Conservation (phyloP, 2,888 invertebrate genomes). For the Acronicta alni region DNA sequence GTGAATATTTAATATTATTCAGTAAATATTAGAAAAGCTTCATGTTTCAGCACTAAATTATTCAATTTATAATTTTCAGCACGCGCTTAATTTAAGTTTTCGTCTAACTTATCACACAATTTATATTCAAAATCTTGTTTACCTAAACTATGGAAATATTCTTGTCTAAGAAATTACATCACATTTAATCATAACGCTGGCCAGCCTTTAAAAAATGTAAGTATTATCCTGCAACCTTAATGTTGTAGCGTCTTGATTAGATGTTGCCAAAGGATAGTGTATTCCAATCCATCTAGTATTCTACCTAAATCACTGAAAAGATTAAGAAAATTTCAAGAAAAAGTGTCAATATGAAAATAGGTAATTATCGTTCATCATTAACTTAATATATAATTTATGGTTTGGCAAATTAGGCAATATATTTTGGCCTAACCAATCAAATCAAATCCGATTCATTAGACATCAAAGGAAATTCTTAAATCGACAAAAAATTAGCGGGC, state of each 20-base stretch:
- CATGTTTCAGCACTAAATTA: not conserved
- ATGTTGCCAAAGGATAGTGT: too few relatives aligned
- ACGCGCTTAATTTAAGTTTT: not conserved
- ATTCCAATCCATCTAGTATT: too few relatives aligned
- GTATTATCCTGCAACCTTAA: too few relatives aligned
- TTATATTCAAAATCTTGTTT: constrained; percentile 1
- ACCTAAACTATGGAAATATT: not conserved
- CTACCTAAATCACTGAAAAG: too few relatives aligned
- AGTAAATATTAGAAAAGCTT: not conserved
- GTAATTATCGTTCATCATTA: too few relatives aligned
- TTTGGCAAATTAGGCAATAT: not conserved
- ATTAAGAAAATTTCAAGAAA: too few relatives aligned
- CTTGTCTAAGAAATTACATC: not conserved
- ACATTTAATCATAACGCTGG: too few relatives aligned
- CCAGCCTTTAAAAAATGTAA: too few relatives aligned
- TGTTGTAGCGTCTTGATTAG: too few relatives aligned
- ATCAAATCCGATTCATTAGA: constrained; percentile 5
- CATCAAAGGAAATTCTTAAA: constrained; percentile 21
- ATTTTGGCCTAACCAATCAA: constrained; percentile 1
- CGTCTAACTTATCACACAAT: constrained; percentile 2
- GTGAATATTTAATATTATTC: constrained; percentile 21
- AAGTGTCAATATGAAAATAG: too few relatives aligned
- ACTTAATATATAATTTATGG: not conserved
- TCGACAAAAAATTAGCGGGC: constrained; percentile 16
- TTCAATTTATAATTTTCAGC: constrained; percentile 1